These are phyloP conservation scores for Stratiomys singularior DNA, from an alignment of 2,888 invertebrate genomes.

Conservation along the genomic window DNA sequence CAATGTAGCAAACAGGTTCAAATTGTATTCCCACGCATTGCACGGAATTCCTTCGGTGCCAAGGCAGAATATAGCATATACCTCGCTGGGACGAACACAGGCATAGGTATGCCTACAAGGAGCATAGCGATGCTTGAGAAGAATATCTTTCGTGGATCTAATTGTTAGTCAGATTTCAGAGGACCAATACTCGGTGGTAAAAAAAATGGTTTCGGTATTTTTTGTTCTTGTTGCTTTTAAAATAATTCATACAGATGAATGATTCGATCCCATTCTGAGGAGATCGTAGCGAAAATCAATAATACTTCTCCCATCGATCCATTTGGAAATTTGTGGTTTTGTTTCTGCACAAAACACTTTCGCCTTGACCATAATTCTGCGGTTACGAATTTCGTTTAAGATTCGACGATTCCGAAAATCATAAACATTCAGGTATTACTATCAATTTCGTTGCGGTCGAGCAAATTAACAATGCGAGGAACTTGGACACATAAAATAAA, in stretches of 20 bases:
- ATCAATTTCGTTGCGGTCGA: constrained; percentile 19
- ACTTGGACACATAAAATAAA: background rate
- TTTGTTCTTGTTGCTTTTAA: background rate
- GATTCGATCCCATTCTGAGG: background rate
- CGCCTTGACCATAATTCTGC: constrained; percentile 39
- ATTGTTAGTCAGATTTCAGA: background rate
- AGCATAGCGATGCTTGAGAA: background rate
- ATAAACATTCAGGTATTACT: background rate
- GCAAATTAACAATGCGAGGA: constrained; percentile 7
- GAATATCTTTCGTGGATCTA: background rate
- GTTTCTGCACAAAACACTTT: constrained; percentile 40
- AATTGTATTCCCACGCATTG: constrained; percentile 51
- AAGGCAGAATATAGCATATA: background rate
- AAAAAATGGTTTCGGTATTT: background rate
- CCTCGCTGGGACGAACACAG: background rate
- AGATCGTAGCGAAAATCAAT: background rate
- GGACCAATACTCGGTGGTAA: background rate
- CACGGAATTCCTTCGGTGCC: constrained; percentile 48
- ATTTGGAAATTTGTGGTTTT: constrained; percentile 29
- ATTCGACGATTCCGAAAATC: background rate
- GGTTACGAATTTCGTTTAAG: constrained; percentile 1
- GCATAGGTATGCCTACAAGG: background rate
- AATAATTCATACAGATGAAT: background rate
- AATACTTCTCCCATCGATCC: constrained; percentile 8
- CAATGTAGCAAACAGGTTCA: constrained; percentile 50